Base-by-base conservation (phyloP, 1,140 invertebrate genomes). In the Drosophila chauvacae region DNA sequence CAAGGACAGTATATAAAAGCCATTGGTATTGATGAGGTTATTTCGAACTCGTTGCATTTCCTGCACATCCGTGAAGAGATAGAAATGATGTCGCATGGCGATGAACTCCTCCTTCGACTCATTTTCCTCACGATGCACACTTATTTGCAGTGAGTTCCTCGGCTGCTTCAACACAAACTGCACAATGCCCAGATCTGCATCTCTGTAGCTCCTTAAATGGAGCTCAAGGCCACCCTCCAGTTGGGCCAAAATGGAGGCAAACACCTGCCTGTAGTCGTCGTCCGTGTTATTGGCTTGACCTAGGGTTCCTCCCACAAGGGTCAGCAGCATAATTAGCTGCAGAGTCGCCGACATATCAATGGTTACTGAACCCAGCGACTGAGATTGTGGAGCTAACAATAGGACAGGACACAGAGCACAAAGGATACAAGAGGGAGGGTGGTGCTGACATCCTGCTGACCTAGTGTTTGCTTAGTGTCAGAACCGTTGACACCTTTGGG, bases 311-410 rank as follows among this genome's bases (percentile, higher is more conserved):
- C 48, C 63, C 75, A 83, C 45, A 7, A 84, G 69, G 20, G 71
- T 48, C 62, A 88, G 53, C 77, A 88, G 53, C 77, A 88, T 80
- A 77, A 87, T 84, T 71, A 90, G 48, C 45, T 84, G 72, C 63
- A 59, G 44, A 35, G 41, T 35, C 47, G 77, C 30, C 57, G 68
- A 45, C 84, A 87, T 87, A 74, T 71, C 80, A 23, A 35, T 58
- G 33, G 58, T 63, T 71, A 87, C 80, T 87, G 84, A 77, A 55
- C 57, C 57, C 63, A n/a, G 23, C 26, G 9, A 28, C 61, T 57
- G 63, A 53, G 82, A 86, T 85, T 84, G 48, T 47, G 18, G 35
- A 16, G 20, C 30, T 51, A 73, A 68, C 28, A 64, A 57, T 57
- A 37, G 55, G 48, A 47, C 69, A 73, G 68, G 64, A 48, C 51